Base-by-base conservation (phyloP, 2,113 vertebrate species). In the Psammodynastes pulverulentus region DNA sequence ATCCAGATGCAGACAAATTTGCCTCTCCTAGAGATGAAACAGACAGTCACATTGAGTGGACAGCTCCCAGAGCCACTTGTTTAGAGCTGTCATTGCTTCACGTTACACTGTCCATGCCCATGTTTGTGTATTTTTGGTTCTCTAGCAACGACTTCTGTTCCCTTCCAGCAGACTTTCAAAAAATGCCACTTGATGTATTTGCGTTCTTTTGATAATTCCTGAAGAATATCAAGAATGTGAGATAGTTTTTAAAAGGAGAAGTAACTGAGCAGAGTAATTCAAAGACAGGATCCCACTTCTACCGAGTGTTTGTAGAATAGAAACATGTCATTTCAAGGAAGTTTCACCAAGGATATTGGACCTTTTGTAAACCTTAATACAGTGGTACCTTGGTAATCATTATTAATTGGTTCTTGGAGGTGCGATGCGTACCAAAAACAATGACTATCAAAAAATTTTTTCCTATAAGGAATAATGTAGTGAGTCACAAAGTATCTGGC, bases 61-160 rank as follows among this genome's bases (percentile, higher is more conserved):
- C 34, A 79, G 34, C 26, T 87, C 52, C 72, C 91, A 85, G 87
- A 92, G 45, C 43, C 53, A 89, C n/a, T 92, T 92, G 19, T 26
- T 19, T 45, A 21, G 58, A 51, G 45, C 52, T 84, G 10, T 79
- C 49, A 45, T 43, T 92, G 52, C 21, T 56, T 58, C 87, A 92
- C 49, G 67, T 84, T 51, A 89, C 53, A 85, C 1, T 92, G 48
- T 52, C 86, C 48, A 84, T 92, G 49, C 26, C n/a, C 29, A 49
- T 89, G 87, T 92, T 92, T 85, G n/a, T 85, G 39, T 89, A 58
- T 52, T 92, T 84, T 24, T 62, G 72, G 43, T 51, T 89, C 72
- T 84, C 23, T 92, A 89, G 87, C 87, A 92, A 92, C 91, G 13
- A 51, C 45, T 45, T 92, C n/a, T 72, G 56, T 24, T 62, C 72